Conservation (phyloP, 2,797 vertebrate genomes). For the Emydoidea blandingii region DNA sequence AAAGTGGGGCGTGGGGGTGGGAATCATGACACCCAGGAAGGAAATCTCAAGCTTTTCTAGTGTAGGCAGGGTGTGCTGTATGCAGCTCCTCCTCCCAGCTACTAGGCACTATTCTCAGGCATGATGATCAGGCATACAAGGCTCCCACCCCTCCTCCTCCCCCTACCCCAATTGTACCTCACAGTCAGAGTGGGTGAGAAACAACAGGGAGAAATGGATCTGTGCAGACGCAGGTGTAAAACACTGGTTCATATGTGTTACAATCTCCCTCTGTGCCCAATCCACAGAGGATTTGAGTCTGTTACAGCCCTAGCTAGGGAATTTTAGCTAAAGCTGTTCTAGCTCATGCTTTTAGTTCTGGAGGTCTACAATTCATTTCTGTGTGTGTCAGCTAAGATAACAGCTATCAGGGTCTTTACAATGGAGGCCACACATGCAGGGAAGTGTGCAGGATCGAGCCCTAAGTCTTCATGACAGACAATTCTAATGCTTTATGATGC, state of each 20-base stretch:
- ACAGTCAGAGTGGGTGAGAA: neutral
- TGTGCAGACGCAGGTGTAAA: neutral
- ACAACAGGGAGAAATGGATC: neutral
- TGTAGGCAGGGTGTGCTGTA: neutral
- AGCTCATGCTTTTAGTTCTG: too few relatives aligned
- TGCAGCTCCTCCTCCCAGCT: too few relatives aligned
- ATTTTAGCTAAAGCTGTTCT: too few relatives aligned
- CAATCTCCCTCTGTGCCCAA: neutral
- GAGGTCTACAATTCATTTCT: too few relatives aligned
- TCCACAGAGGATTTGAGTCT: too few relatives aligned
- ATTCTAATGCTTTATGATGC: neutral
- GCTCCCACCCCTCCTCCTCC: neutral
- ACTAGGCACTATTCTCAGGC: too few relatives aligned
- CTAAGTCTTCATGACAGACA: neutral
- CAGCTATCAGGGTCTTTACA: neutral
- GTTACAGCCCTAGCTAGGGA: too few relatives aligned
- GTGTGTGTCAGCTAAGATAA: neutral
- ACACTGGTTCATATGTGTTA: neutral
- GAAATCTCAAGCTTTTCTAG: neutral
- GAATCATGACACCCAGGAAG: neutral
- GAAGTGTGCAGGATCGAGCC: neutral
- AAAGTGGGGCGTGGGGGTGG: neutral
- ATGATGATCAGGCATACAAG: neutral
- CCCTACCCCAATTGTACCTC: neutral
- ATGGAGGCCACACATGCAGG: rapidly evolving